Evolutionary conservation across 2,888 invertebrate genomes (phyloP).

Genomic region (Rotaria macrura): DNA sequence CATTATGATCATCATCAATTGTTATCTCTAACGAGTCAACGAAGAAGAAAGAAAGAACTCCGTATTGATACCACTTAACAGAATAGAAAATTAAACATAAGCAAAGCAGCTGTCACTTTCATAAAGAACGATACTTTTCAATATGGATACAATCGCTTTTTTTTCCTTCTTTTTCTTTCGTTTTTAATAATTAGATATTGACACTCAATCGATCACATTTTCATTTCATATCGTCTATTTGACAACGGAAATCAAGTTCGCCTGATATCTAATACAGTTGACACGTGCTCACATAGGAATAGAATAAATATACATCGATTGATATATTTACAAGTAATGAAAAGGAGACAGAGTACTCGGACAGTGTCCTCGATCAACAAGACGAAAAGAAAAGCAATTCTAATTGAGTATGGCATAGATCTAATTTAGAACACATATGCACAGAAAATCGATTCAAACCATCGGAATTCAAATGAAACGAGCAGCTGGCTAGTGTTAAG

Average conservation of each 20-base stretch:
- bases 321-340: constrained; percentile 8
- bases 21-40: background rate
- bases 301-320: background rate
- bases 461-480: background rate
- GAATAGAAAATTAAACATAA: background rate
- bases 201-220: background rate
- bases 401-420: constrained; percentile 8
- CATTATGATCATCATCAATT: background rate
- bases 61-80: background rate
- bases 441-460: background rate
- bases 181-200: constrained; percentile 1
- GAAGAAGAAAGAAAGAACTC: background rate
- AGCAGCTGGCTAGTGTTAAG: background rate
- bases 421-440: background rate
- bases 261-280: background rate
- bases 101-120: background rate
- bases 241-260: background rate
- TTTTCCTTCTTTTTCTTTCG: background rate
- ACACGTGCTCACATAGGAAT: background rate
- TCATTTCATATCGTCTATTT: background rate
- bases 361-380: background rate
- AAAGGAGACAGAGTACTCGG: background rate
- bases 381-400: background rate
- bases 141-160: background rate
- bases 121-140: background rate